These are phyloP conservation scores for Passer domesticus DNA, from an alignment of 2,113 vertebrate species.

Conservation along the genomic window DNA sequence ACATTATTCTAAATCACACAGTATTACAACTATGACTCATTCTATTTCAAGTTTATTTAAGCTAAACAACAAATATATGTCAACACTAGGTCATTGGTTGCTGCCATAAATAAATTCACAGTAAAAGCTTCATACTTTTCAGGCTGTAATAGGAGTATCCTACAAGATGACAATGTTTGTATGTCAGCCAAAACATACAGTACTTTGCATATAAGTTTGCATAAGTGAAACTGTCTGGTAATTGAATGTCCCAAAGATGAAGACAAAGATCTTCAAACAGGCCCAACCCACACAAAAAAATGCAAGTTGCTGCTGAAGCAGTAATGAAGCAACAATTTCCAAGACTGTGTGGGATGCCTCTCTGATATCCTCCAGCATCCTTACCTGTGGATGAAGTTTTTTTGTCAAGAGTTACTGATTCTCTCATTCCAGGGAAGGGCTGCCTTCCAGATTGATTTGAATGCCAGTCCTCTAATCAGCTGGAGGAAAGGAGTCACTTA, in stretches of 20 bases:
- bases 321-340: background rate
- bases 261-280: background rate
- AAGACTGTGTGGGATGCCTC: background rate
- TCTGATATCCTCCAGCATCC: background rate
- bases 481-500: slow-evolving; percentile 42
- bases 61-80: background rate
- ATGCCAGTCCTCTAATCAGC: background rate
- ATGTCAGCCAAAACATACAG: background rate
- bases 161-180: background rate
- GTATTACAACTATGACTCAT: background rate
- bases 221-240: background rate
- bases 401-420: background rate
- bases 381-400: background rate
- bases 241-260: background rate
- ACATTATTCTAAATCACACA: background rate
- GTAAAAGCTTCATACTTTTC: background rate
- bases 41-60: background rate
- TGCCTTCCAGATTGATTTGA: background rate
- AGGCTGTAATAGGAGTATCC: background rate
- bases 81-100: background rate
- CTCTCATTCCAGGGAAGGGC: background rate
- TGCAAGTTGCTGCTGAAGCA: background rate
- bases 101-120: background rate
- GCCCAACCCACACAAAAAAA: background rate
- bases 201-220: background rate